Conservation (phyloP, 1,140 invertebrate genomes). For the Drosophila nebulosa region DNA sequence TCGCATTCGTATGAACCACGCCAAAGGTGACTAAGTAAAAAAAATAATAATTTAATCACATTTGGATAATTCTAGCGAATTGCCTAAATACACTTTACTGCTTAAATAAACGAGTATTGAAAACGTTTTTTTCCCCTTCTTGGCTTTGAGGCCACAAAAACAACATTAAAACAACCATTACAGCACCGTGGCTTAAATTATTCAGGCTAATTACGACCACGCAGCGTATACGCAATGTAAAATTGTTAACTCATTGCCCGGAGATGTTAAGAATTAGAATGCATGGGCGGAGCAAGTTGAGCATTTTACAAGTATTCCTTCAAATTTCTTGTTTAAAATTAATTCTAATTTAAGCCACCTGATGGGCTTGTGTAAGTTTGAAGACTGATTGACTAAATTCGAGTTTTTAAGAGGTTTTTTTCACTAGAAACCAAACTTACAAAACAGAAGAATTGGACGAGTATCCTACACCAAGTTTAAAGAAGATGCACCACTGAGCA, state of each 20-base stretch:
- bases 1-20: too few species aligned
- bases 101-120: background rate
- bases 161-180: constrained; percentile 31
- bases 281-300: constrained; percentile 14
- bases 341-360: too few species aligned
- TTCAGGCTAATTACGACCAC: constrained; percentile 57
- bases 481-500: too few species aligned
- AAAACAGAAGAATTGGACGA: too few species aligned
- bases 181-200: constrained; percentile 38
- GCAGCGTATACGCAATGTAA: constrained; percentile 43
- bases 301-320: too few species aligned
- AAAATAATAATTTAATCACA: background rate
- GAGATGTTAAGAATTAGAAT: background rate
- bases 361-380: too few species aligned
- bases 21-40: background rate
- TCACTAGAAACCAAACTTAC: too few species aligned
- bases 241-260: background rate
- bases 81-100: background rate
- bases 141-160: background rate
- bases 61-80: background rate
- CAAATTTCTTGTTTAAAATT: too few species aligned
- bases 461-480: too few species aligned
- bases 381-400: too few species aligned
- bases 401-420: too few species aligned
- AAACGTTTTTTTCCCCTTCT: background rate